Conservation (phyloP, 1,140 invertebrate genomes). For the Centruroides sculpturatus region DNA sequence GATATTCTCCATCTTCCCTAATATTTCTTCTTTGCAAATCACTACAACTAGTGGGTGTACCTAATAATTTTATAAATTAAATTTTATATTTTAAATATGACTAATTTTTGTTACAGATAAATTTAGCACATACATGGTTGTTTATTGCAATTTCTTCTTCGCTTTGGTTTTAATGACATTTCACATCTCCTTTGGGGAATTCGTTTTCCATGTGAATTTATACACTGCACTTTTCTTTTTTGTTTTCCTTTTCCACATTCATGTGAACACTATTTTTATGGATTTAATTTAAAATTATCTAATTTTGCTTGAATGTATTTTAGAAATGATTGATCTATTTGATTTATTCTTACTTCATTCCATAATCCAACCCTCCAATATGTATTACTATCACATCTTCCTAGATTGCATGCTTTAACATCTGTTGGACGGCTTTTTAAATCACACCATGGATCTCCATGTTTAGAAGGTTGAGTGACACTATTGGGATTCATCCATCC, state of each 20-base stretch:
- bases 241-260: slow-evolving; percentile 52
- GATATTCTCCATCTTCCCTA: slow-evolving; percentile 49
- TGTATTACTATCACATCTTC: slow-evolving; percentile 41
- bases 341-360: slow-evolving; percentile 17
- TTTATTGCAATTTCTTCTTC: slow-evolving; percentile 46
- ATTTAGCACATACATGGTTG: slow-evolving; percentile 40
- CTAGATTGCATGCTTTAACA: slow-evolving; percentile 37
- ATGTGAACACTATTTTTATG: slow-evolving; percentile 45
- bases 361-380: slow-evolving; percentile 43
- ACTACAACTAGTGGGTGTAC: slow-evolving; percentile 31
- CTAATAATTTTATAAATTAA: slow-evolving; percentile 16
- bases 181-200: slow-evolving; percentile 41
- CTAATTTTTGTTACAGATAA: too few species aligned
- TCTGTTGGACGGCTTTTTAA: slow-evolving; percentile 33
- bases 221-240: slow-evolving; percentile 46
- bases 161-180: slow-evolving; percentile 38
- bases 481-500: slow-evolving; percentile 40
- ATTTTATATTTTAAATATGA: too few species aligned
- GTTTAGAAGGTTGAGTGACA: neutral
- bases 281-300: neutral
- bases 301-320: too few species aligned
- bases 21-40: slow-evolving; percentile 31
- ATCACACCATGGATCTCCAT: slow-evolving; percentile 6
- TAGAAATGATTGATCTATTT: too few species aligned
- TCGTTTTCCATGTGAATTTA: slow-evolving; percentile 35